Evolutionary conservation across 2,888 invertebrate species (phyloP).

Genomic region (Cataglyphis albicans): DNA sequence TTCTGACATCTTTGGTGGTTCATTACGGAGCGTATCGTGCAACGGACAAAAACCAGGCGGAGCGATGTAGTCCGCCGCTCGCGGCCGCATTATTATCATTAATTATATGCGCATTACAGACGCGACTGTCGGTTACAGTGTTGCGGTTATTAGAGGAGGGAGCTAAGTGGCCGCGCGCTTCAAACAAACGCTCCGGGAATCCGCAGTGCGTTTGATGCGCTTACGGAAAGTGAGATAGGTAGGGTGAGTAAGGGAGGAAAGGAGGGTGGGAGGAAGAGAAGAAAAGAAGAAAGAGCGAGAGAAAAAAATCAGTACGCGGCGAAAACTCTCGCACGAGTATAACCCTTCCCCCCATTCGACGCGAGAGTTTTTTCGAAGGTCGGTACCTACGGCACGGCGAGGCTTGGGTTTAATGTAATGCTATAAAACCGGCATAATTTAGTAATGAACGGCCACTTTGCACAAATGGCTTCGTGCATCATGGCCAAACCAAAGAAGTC

Average conservation of each 20-base stretch:
- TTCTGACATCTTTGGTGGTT: slow-evolving; percentile 74
- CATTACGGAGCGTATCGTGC: slow-evolving; percentile 65
- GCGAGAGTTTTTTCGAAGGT: slow-evolving; percentile 71
- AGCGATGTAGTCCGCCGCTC: slow-evolving; percentile 57
- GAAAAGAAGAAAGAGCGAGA: slow-evolving; percentile 22
- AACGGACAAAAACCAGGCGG: slow-evolving; percentile 66
- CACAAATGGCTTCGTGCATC: slow-evolving; percentile 85
- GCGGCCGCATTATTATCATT: slow-evolving; percentile 73
- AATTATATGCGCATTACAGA: slow-evolving; percentile 73
- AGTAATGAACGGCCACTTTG: slow-evolving; percentile 86
- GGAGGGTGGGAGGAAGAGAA: neutral
- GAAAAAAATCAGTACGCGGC: slow-evolving; percentile 23
- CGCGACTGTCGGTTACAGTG: slow-evolving; percentile 69
- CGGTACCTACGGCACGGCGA: slow-evolving; percentile 61
- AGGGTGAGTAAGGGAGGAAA: neutral
- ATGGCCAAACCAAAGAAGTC: slow-evolving; percentile 81
- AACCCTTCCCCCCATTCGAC: slow-evolving; percentile 43
- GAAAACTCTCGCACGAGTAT: slow-evolving; percentile 47
- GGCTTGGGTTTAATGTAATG: slow-evolving; percentile 81
- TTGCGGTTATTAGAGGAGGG: slow-evolving; percentile 64
- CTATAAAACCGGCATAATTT: slow-evolving; percentile 85
- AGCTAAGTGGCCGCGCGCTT: slow-evolving; percentile 49
- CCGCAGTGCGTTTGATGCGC: slow-evolving; percentile 46
- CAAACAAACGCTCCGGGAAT: slow-evolving; percentile 43
- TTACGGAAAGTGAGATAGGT: slow-evolving; percentile 21